Conservation (phyloP, 2,797 vertebrate species). For the Paramormyrops hopkinsi region DNA sequence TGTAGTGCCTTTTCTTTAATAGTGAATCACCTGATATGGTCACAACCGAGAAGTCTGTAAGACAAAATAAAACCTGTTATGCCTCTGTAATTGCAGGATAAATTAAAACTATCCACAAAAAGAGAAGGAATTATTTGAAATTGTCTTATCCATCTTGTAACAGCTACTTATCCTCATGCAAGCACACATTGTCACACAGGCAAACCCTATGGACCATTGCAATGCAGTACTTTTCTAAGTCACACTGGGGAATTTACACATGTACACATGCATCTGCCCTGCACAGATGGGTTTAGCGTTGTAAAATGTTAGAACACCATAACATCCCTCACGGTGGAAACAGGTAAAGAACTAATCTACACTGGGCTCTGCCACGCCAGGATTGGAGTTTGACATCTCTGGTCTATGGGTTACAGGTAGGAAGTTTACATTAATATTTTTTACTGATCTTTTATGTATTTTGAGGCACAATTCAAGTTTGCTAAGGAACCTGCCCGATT, state of each 20-base stretch:
- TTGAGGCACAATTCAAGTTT: neutral
- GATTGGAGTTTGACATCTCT: neutral
- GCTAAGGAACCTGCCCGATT: neutral
- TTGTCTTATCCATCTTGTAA: neutral
- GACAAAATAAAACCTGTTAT: neutral
- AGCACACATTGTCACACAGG: neutral
- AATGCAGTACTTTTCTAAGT: neutral
- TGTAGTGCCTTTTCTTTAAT: neutral
- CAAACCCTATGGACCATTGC: neutral
- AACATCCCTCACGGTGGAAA: neutral
- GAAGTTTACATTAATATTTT: neutral
- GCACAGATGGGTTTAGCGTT: neutral
- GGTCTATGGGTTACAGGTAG: neutral
- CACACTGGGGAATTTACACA: neutral
- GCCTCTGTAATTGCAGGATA: neutral
- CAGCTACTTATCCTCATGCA: neutral
- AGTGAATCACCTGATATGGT: neutral
- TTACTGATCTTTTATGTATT: neutral
- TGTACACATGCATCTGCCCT: neutral
- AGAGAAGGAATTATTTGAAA: neutral
- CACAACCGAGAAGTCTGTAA: constrained; percentile 5
- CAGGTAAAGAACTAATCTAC: neutral
- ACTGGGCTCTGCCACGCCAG: too few relatives aligned
- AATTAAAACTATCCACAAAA: neutral
- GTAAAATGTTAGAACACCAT: neutral